Conservation (phyloP, 2,797 vertebrate species). For the Neosalanx taihuensis region DNA sequence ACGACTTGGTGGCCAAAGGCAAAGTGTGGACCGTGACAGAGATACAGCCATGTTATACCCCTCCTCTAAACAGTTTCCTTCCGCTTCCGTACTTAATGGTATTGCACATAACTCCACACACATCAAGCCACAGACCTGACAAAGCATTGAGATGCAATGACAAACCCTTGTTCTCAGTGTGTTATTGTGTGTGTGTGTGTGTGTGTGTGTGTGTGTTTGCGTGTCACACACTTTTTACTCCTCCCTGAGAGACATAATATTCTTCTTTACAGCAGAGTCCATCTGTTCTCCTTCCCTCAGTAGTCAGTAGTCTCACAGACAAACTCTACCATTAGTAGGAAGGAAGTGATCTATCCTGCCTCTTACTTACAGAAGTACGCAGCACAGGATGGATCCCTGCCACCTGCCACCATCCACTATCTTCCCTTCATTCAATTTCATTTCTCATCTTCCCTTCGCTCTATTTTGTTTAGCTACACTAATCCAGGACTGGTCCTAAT, state of each 20-base stretch:
- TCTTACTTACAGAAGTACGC: background rate
- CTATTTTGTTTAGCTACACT: constrained; percentile 58
- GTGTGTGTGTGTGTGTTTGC: background rate
- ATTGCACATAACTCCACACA: constrained; percentile 40
- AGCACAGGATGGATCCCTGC: background rate
- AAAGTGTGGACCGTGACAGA: constrained; percentile 22
- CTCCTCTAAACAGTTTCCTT: background rate
- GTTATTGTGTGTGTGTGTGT: no score
- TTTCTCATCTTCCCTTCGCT: constrained; percentile 42
- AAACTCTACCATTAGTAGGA: background rate
- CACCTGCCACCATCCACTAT: background rate
- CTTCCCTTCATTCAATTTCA: constrained; percentile 18
- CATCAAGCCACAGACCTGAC: constrained; percentile 13
- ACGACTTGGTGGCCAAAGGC: constrained; percentile 13
- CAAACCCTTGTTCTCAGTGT: background rate
- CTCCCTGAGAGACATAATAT: constrained; percentile 4
- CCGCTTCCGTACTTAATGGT: constrained; percentile 24
- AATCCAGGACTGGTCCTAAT: constrained; percentile 71
- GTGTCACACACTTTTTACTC: background rate
- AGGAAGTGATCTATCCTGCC: background rate
- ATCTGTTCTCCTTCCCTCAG: constrained; percentile 3
- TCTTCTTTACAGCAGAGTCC: background rate
- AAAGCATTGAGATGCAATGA: background rate
- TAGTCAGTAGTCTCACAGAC: background rate
- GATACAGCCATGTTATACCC: constrained; percentile 13